phyloP scores from a whole-genome alignment of 2,888 invertebrate genomes.

The Lacanobia oleracea region DNA sequence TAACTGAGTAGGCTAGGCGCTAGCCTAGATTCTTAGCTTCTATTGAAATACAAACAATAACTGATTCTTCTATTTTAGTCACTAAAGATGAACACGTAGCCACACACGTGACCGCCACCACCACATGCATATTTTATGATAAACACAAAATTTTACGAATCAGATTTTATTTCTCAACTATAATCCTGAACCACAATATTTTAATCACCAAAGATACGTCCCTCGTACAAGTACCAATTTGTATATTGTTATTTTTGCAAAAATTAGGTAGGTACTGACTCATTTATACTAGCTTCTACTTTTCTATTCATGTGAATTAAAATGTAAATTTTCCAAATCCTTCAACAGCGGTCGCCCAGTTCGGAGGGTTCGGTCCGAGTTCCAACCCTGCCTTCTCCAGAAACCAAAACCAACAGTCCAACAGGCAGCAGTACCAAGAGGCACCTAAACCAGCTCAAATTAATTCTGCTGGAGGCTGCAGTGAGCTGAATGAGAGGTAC shows the following conservation, averaged over 20 bases:
- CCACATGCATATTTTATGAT: not conserved
- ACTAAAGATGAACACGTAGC: not conserved
- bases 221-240: too few relatives aligned
- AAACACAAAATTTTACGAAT: not conserved
- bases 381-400: conserved; percentile 45
- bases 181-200: not conserved
- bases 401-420: conserved; percentile 52
- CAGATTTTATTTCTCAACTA: not conserved
- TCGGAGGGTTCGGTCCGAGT: conserved; percentile 55
- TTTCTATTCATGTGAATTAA: not conserved
- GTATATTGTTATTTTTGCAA: too few relatives aligned
- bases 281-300: too few relatives aligned
- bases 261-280: too few relatives aligned
- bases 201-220: not conserved
- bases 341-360: conserved; percentile 77
- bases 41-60: conserved; percentile 21
- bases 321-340: conserved; percentile 18
- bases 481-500: conserved; percentile 93
- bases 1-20: not conserved
- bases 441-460: conserved; percentile 47
- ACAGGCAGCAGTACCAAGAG: conserved; percentile 66
- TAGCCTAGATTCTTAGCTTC: conserved; percentile 19
- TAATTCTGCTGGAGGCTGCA: conserved; percentile 85
- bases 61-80: conserved; percentile 14
- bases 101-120: not conserved